Percentiles rank a stretch among this genome's conserved stretches.
Conservation (phyloP, 2,113 vertebrate genomes). For the Nanger granti region DNA sequence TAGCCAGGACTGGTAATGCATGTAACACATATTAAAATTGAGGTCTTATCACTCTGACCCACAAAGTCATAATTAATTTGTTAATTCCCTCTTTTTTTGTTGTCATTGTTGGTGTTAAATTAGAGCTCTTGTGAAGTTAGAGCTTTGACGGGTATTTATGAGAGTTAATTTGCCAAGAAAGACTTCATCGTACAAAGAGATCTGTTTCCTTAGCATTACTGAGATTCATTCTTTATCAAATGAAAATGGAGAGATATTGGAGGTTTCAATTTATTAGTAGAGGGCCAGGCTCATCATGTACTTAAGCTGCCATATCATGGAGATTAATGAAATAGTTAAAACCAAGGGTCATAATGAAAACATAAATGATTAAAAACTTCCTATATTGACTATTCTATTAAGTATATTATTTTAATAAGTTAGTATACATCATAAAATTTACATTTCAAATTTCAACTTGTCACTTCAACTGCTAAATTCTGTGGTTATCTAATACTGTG, state of each 20-base stretch:
- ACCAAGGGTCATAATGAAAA: not conserved
- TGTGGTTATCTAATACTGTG: not conserved
- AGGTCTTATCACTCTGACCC: not conserved
- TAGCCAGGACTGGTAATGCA: not conserved
- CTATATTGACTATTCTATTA: not conserved
- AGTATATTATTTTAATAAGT: not conserved
- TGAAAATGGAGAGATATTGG: not conserved
- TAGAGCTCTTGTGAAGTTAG: not conserved
- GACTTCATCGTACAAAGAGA: not conserved
- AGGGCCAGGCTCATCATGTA: not conserved
- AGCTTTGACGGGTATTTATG: fast-evolving
- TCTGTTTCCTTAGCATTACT: not conserved
- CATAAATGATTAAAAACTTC: not conserved
- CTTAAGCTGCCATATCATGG: not conserved
- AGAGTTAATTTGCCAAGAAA: not conserved
- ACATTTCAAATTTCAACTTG: not conserved
- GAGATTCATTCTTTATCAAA: not conserved
- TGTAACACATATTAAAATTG: not conserved
- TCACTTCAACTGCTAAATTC: not conserved
- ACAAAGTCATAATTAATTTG: not conserved
- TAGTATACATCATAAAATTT: not conserved
- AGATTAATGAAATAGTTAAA: not conserved
- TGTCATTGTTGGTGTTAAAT: not conserved
- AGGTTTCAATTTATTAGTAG: not conserved
- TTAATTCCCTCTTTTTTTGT: not conserved